phyloP scores from a whole-genome alignment of 2,113 vertebrate genomes.

The Oryzias curvinotus region DNA sequence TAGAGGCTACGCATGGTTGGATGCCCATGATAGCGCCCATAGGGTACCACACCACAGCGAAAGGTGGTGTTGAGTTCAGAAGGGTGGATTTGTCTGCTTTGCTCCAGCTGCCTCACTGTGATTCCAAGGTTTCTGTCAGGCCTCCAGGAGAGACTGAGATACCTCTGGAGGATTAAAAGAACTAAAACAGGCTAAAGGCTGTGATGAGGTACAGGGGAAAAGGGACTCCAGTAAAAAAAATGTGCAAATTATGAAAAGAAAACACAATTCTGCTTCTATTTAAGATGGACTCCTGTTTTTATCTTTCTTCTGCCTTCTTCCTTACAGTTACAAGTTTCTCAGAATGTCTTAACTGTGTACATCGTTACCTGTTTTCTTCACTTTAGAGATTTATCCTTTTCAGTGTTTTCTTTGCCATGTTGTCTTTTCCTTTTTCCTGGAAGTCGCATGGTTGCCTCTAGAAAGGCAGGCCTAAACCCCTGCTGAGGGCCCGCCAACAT shows the following conservation, averaged over 20 bases:
- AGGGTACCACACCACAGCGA: conserved; percentile 38
- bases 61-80: conserved; percentile 53
- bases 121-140: conserved; percentile 27
- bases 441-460: background rate
- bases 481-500: too few species aligned
- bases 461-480: too few species aligned
- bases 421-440: background rate
- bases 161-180: conserved; percentile 28
- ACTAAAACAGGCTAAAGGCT: conserved; percentile 19
- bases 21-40: conserved; percentile 49
- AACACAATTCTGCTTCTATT: background rate
- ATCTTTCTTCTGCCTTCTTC: too few species aligned
- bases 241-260: conserved; percentile 3
- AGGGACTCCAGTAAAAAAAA: background rate
- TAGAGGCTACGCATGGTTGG: conserved; percentile 49
- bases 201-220: conserved; percentile 32
- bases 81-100: conserved; percentile 26
- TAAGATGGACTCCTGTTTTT: too few species aligned
- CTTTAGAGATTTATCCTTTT: too few species aligned
- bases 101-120: conserved; percentile 21
- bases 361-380: too few species aligned
- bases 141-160: conserved; percentile 44
- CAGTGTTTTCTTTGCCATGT: background rate
- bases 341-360: too few species aligned
- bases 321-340: too few species aligned